phyloP scores from a whole-genome alignment of 1,140 invertebrate genomes.

The Steinernema feltiae region DNA sequence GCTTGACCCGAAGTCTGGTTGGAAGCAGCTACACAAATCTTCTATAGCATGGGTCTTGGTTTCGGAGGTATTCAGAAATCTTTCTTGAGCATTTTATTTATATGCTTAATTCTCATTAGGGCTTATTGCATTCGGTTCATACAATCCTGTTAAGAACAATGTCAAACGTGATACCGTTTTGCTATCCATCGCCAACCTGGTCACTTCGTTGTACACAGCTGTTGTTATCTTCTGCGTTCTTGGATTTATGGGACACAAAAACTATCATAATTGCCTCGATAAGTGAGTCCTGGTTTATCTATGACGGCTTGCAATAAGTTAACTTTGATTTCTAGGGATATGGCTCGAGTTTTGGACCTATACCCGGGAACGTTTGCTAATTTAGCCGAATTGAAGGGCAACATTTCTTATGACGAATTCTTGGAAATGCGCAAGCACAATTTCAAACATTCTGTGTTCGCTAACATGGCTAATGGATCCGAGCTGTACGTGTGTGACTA shows the following conservation, averaged over 20 bases:
- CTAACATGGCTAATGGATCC: constrained; percentile 35
- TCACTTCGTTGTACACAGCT: constrained; percentile 93
- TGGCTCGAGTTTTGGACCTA: constrained; percentile 40
- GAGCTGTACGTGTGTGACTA: constrained; percentile 43
- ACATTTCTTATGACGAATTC: constrained; percentile 46
- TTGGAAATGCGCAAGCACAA: constrained; percentile 36
- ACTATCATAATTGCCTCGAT: constrained; percentile 45
- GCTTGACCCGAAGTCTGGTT: constrained; percentile 71
- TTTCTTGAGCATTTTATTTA: constrained; percentile 7
- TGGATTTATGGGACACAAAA: constrained; percentile 72
- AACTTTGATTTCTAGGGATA: constrained; percentile 42
- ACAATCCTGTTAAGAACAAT: constrained; percentile 92
- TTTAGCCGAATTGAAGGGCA: constrained; percentile 42
- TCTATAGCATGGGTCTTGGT: constrained; percentile 87
- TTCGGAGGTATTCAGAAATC: constrained; percentile 67
- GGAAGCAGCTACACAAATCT: constrained; percentile 92
- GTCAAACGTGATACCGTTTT: constrained; percentile 86
- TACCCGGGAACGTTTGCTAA: constrained; percentile 40
- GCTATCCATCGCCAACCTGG: constrained; percentile 86
- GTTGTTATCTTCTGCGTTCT: constrained; percentile 96
- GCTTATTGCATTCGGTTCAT: constrained; percentile 85
- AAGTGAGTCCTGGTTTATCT: constrained; percentile 41
- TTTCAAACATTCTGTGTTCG: constrained; percentile 41
- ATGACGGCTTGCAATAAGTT: neutral
- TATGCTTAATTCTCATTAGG: constrained; percentile 60